phyloP scores from a whole-genome alignment of 2,888 invertebrate genomes.

The Parnassius mnemosyne region DNA sequence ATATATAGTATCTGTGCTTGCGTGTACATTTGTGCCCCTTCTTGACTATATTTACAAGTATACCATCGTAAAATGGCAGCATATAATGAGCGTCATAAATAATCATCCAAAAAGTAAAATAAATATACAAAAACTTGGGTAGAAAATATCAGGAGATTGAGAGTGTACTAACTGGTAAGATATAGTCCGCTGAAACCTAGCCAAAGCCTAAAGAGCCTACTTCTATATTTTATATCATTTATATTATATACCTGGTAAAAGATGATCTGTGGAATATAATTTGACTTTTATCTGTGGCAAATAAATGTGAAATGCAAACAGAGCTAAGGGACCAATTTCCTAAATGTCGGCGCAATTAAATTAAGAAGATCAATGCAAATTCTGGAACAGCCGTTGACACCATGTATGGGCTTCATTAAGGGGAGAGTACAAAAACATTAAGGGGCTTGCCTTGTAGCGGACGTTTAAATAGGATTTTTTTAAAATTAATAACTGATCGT shows the following conservation, averaged over 20 bases:
- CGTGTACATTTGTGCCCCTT: too few relatives aligned
- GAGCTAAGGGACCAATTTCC: constrained; percentile 28
- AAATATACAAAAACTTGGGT: too few relatives aligned
- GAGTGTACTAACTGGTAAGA: too few relatives aligned
- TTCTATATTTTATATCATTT: too few relatives aligned
- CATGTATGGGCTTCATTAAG: constrained; percentile 73
- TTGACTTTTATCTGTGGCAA: background rate
- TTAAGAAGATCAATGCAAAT: constrained; percentile 63
- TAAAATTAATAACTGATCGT: constrained; percentile 58
- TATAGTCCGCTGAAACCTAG: too few relatives aligned
- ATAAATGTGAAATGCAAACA: constrained; percentile 1
- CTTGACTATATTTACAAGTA: too few relatives aligned
- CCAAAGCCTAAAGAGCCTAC: too few relatives aligned
- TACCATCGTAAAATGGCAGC: too few relatives aligned
- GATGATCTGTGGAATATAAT: background rate
- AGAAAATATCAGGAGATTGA: too few relatives aligned
- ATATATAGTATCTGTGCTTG: too few relatives aligned
- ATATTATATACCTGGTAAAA: background rate
- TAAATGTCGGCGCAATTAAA: constrained; percentile 44
- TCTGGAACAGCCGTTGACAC: constrained; percentile 58
- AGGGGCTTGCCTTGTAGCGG: constrained; percentile 44
- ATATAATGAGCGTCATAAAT: too few relatives aligned
- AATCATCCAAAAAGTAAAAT: too few relatives aligned
- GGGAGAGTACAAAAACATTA: constrained; percentile 53
- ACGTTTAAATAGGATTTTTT: constrained; percentile 62